Percentiles rank a stretch among this genome's conserved stretches.
These are phyloP conservation scores for Gymnodraco acuticeps DNA, from an alignment of 2,797 vertebrate genomes.

Conservation along the genomic window DNA sequence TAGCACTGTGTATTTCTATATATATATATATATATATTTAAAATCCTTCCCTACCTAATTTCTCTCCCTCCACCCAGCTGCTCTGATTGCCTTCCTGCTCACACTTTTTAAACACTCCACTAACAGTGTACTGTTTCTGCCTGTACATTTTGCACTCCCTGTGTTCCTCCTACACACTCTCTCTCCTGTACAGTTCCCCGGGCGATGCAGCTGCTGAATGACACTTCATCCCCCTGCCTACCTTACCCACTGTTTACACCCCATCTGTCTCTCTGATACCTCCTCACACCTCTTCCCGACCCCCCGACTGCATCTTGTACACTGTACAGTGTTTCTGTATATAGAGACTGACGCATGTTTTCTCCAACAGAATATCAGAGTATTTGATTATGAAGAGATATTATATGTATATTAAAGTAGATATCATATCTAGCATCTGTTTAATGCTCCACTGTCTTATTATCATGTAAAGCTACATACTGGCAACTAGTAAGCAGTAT, in stretches of 20 bases:
- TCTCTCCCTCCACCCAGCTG: not conserved
- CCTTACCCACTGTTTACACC: constrained; percentile 7
- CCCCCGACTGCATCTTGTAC: constrained; percentile 44
- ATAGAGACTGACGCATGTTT: constrained; percentile 81
- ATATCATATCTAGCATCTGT: constrained; percentile 58
- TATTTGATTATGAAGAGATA: constrained; percentile 74
- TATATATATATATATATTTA: not conserved
- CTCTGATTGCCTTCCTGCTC: constrained; percentile 1
- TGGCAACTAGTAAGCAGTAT: constrained; percentile 39
- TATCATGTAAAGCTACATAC: constrained; percentile 41
- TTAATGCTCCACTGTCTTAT: constrained; percentile 59
- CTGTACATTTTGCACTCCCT: constrained; percentile 10
- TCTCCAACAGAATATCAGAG: constrained; percentile 76
- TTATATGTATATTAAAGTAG: constrained; percentile 66
- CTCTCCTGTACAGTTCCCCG: not conserved
- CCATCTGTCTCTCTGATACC: constrained; percentile 3
- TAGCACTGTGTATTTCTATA: too few relatives aligned
- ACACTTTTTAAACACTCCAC: constrained; percentile 11
- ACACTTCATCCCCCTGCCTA: not conserved
- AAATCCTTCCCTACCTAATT: not conserved
- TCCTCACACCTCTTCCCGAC: not conserved
- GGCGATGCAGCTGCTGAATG: not conserved
- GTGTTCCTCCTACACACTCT: not conserved
- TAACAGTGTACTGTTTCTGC: constrained; percentile 13
- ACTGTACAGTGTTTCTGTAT: constrained; percentile 82